These are phyloP conservation scores for Caerostris darwini DNA, from an alignment of 1,140 invertebrate species.

Conservation along the genomic window DNA sequence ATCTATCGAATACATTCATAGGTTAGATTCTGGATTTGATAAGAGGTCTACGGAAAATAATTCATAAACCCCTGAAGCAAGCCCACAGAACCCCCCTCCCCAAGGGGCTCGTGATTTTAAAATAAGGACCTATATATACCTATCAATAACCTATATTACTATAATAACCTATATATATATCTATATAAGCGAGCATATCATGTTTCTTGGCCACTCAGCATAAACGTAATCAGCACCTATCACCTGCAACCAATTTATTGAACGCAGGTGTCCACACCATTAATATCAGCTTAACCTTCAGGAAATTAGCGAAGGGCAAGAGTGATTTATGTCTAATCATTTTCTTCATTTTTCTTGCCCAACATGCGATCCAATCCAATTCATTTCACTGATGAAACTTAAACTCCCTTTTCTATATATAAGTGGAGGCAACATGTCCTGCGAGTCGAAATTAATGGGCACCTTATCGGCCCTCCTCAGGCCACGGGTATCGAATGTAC, in stretches of 20 bases:
- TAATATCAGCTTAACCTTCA: background rate
- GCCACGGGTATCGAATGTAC: background rate
- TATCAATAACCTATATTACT: too few relatives aligned
- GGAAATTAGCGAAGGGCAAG: background rate
- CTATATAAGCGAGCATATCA: too few relatives aligned
- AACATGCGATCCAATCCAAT: background rate
- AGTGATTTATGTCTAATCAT: background rate
- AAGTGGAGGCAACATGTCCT: background rate
- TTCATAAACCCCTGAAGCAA: too few relatives aligned
- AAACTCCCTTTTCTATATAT: background rate
- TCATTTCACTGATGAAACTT: slow-evolving; percentile 12
- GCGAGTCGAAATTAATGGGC: background rate
- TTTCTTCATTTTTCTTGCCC: background rate
- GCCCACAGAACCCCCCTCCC: too few relatives aligned
- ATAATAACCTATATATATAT: too few relatives aligned
- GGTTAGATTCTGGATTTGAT: too few relatives aligned
- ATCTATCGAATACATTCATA: too few relatives aligned
- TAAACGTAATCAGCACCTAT: background rate
- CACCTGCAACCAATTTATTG: background rate
- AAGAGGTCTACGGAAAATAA: too few relatives aligned
- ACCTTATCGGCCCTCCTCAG: slow-evolving; percentile 2
- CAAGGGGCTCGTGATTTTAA: too few relatives aligned
- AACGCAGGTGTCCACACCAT: background rate
- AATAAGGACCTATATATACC: too few relatives aligned
- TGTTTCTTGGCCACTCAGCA: too few relatives aligned